Evolutionary conservation across 2,888 invertebrate genomes (phyloP).

Genomic region (Anodontia alba): DNA sequence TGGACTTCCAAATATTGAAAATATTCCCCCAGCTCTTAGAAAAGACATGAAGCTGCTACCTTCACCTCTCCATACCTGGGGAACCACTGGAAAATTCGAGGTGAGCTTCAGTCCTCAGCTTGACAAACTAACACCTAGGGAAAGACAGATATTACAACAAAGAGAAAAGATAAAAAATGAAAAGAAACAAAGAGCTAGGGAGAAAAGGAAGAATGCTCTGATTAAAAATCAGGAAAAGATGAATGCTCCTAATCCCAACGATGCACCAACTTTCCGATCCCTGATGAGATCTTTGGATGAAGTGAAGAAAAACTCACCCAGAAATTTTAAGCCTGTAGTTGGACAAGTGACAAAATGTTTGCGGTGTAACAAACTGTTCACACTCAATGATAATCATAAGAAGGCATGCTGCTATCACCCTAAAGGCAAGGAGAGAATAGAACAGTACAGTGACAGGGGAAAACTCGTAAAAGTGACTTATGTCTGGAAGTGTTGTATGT

Average conservation of each 20-base stretch:
- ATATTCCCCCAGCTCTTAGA: constrained; percentile 46
- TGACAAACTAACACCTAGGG: constrained; percentile 26
- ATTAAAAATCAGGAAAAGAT: constrained; percentile 42
- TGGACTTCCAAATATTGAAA: constrained; percentile 41
- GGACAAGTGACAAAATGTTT: constrained; percentile 79
- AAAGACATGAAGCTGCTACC: constrained; percentile 64
- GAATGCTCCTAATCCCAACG: constrained; percentile 15
- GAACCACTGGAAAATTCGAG: constrained; percentile 53
- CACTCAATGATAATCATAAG: constrained; percentile 80
- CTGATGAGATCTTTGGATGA: constrained; percentile 68
- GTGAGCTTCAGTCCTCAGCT: constrained; percentile 41
- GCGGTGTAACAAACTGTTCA: constrained; percentile 81
- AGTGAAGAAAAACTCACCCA: constrained; percentile 50
- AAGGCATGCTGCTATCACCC: constrained; percentile 81
- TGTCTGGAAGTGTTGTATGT: constrained; percentile 81
- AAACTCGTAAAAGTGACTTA: constrained; percentile 75
- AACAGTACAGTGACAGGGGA: constrained; percentile 78
- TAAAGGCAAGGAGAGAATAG: constrained; percentile 77
- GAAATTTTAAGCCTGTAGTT: constrained; percentile 57
- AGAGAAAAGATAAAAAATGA: constrained; percentile 44
- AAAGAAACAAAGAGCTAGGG: constrained; percentile 50
- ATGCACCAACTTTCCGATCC: constrained; percentile 64
- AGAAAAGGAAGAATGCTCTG: constrained; percentile 43
- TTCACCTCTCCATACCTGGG: constrained; percentile 61
- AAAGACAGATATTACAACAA: constrained; percentile 39